Base-by-base conservation (phyloP, 2,113 vertebrate species). In the Pluvialis apricaria region DNA sequence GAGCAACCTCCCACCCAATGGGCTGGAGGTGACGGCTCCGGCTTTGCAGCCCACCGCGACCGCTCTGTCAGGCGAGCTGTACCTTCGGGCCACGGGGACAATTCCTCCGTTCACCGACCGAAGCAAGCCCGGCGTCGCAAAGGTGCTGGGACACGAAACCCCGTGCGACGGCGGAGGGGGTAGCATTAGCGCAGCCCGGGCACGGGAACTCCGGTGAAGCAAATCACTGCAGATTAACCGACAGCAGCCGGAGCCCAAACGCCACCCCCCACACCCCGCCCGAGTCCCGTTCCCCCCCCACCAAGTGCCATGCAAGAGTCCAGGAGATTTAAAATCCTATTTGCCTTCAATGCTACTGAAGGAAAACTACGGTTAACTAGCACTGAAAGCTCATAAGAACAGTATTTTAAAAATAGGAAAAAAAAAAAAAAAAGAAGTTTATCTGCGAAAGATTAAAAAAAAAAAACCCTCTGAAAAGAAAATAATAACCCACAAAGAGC, bases 401-500 rank as follows among this genome's bases (percentile, higher is more conserved):
- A 52, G 47, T 40, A n/a, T 26, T 6, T 62, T 7, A 42, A 34
- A 57, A 58, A 77, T 14, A 44, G 13, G 7, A 10, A 13, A 12
- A 18, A 31, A 17, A 17, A 45, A 10, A 31, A 47, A 70, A 44
- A 75, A 29, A 88, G 25, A 83, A 96, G 90, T 96, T 95, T 94
- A 92, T 85, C 83, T 88, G 69, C 76, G 55, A 81, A 82, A 79
- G 73, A 78, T 80, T 47, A n/a, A 54, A 73, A 69, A 40, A 77
- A 80, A 89, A 86, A 69, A n/a, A n/a, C 21, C 47, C 78, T 55
- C 70, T 12, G 26, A 51, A 82, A 91, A 77, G 73, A 91, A 94
- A 93, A 92, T 82, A 92, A 91, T 73, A 91, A 88, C 58, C 85
- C 90, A 90, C 94, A 97, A 95, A 96, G 91, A 95, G 79, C 79